A percentile compares a stretch with the other conserved stretches of the same genome.
These are phyloP conservation scores for Phortica okadai DNA, from an alignment of 2,888 invertebrate species.

Conservation along the genomic window DNA sequence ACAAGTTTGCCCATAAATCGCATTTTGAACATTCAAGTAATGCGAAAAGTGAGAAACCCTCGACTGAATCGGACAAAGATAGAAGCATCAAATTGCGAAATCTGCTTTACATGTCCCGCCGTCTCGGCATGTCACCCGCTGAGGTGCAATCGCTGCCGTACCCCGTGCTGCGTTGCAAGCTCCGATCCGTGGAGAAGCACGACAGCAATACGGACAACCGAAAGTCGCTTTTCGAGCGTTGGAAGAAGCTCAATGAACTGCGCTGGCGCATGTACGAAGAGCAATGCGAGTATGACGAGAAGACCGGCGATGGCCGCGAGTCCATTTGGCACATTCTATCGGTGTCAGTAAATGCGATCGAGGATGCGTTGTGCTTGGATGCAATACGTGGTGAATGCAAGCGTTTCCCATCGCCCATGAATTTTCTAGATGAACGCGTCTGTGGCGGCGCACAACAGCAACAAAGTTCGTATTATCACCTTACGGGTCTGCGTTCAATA, in stretches of 20 bases:
- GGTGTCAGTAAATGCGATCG: conserved; percentile 63
- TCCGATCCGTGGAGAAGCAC: conserved; percentile 23
- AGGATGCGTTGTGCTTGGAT: conserved; percentile 49
- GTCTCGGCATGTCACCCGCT: conserved; percentile 54
- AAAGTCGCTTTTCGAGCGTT: conserved; percentile 45
- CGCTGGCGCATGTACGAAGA: conserved; percentile 56
- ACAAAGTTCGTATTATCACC: not conserved
- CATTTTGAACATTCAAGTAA: conserved; percentile 6
- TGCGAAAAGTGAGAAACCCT: not conserved
- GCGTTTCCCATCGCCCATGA: conserved; percentile 58
- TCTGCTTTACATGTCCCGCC: conserved; percentile 55
- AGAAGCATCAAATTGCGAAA: conserved; percentile 46
- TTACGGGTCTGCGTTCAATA: not conserved
- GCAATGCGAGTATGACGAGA: conserved; percentile 46
- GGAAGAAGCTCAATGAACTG: conserved; percentile 49
- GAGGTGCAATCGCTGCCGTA: conserved; percentile 51
- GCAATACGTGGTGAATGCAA: conserved; percentile 35
- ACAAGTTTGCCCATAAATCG: not conserved
- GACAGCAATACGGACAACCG: conserved; percentile 27
- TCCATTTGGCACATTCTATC: conserved; percentile 66
- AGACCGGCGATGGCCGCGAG: conserved; percentile 28
- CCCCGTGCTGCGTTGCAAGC: conserved; percentile 43
- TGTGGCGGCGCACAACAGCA: not conserved
- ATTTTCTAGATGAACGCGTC: conserved; percentile 32
- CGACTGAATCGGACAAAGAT: conserved; percentile 47